Conservation (phyloP, 2,113 vertebrate species). For the Colaptes auratus region DNA sequence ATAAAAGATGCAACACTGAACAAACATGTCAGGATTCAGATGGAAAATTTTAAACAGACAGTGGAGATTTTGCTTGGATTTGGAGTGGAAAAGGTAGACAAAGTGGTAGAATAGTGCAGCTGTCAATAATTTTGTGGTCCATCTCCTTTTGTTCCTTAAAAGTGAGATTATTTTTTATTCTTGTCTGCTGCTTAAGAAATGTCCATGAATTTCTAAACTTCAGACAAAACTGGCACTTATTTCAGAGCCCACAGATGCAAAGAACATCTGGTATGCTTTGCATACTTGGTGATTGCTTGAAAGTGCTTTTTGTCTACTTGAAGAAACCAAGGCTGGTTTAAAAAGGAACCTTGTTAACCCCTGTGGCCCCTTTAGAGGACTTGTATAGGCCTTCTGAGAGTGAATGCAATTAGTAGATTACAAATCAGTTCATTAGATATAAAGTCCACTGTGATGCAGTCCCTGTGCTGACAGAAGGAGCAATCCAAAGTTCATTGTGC, state of each 20-base stretch:
- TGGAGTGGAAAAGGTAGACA: background rate
- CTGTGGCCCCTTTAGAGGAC: background rate
- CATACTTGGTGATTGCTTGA: background rate
- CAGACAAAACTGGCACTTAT: background rate
- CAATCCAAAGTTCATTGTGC: background rate
- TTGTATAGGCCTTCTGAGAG: background rate
- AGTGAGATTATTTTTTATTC: background rate
- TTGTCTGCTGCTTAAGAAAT: background rate
- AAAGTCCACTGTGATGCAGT: background rate
- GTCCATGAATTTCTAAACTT: background rate
- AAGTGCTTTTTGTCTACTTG: background rate
- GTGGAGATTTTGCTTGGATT: background rate
- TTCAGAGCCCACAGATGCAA: background rate
- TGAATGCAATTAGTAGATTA: background rate
- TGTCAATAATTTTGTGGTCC: background rate
- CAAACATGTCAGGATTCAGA: background rate
- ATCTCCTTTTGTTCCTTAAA: background rate
- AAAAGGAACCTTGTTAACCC: background rate
- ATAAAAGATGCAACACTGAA: background rate
- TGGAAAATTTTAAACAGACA: background rate
- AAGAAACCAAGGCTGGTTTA: background rate
- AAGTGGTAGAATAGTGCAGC: background rate
- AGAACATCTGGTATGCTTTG: background rate
- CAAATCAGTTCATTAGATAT: background rate
- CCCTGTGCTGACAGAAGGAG: background rate